A percentile compares a stretch with the other conserved stretches of the same genome.
These are phyloP conservation scores for Rhyacophila brunnea DNA, from an alignment of 1,140 invertebrate species.

Conservation along the genomic window DNA sequence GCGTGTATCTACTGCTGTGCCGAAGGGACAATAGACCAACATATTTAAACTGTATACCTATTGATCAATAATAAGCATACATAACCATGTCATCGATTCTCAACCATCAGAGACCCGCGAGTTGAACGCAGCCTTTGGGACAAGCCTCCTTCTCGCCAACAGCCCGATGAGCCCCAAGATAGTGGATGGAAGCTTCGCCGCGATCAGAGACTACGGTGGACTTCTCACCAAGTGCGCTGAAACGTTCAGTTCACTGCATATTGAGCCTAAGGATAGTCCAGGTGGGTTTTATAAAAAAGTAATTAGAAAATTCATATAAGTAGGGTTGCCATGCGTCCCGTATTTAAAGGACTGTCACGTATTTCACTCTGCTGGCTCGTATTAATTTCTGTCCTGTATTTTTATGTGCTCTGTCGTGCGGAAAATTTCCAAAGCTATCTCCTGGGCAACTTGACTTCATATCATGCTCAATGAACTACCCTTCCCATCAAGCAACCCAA, in stretches of 20 bases:
- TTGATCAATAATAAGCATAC: too few relatives aligned
- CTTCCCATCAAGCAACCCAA: too few relatives aligned
- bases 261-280: conserved; percentile 74
- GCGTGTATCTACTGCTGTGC: too few relatives aligned
- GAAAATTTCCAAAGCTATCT: too few relatives aligned
- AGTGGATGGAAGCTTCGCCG: conserved; percentile 94
- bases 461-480: too few relatives aligned
- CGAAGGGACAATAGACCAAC: too few relatives aligned
- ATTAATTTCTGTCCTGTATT: too few relatives aligned
- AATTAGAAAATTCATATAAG: conserved; percentile 39
- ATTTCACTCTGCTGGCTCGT: too few relatives aligned
- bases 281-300: conserved; percentile 51
- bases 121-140: conserved; percentile 84
- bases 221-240: conserved; percentile 76
- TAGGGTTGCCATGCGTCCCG: conserved; percentile 2
- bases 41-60: too few relatives aligned
- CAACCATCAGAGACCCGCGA: conserved; percentile 69
- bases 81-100: too few relatives aligned
- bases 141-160: conserved; percentile 89
- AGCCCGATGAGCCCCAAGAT: conserved; percentile 97
- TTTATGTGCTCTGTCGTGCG: too few relatives aligned
- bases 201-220: conserved; percentile 88
- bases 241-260: conserved; percentile 66
- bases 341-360: conserved; percentile 2
- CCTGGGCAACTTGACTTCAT: too few relatives aligned